phyloP scores from a whole-genome alignment of 2,888 invertebrate species.

The Sepiola atlantica region DNA sequence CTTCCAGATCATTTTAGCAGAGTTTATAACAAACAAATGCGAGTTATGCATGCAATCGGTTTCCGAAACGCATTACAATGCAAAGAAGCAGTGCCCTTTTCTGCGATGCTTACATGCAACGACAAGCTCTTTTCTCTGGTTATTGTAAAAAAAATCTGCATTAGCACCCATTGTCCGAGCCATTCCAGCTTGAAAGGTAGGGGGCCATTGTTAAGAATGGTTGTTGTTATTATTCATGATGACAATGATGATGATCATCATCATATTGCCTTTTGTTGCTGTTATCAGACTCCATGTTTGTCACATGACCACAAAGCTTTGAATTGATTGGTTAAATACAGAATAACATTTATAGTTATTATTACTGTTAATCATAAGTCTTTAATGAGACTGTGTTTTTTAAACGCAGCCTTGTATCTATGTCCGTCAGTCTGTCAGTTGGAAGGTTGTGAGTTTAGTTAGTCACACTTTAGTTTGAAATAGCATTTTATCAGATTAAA shows the following conservation, averaged over 20 bases:
- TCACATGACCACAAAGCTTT: neutral
- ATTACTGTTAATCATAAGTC: neutral
- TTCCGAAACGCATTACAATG: neutral
- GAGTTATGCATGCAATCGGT: conserved; percentile 16
- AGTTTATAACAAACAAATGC: neutral
- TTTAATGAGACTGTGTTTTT: too few species aligned
- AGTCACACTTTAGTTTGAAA: too few species aligned
- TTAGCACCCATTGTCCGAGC: conserved; percentile 18
- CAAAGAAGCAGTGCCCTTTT: conserved; percentile 7
- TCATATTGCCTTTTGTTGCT: too few species aligned
- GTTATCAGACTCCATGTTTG: neutral
- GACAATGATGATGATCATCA: too few species aligned
- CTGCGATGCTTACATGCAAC: neutral
- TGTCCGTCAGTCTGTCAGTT: too few species aligned
- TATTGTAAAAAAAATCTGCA: conserved; percentile 10
- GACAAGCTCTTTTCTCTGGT: neutral
- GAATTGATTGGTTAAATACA: neutral
- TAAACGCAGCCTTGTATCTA: too few species aligned
- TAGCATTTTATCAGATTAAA: too few species aligned
- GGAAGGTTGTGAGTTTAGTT: too few species aligned
- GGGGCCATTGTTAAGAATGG: neutral
- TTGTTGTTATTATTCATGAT: neutral
- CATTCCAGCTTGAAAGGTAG: neutral
- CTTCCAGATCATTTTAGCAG: neutral
- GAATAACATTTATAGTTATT: neutral